Evolutionary conservation across 2,113 vertebrate genomes (phyloP).

Genomic region (Epinephelus fuscoguttatus): DNA sequence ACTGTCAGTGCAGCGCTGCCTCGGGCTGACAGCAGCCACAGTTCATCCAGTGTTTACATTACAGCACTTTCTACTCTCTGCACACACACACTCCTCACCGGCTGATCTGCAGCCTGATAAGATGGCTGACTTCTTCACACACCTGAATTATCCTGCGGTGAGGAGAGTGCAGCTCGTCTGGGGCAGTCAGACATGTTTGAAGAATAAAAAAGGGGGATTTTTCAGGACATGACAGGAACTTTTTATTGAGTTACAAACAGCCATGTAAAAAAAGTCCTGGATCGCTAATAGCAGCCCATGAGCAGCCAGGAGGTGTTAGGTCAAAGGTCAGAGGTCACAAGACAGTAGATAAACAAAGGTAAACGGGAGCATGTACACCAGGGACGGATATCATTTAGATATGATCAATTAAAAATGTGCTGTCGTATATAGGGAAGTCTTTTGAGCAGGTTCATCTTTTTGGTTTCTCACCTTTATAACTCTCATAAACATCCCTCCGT

Average conservation of each 20-base stretch:
- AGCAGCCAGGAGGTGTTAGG: neutral
- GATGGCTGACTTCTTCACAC: conserved; percentile 24
- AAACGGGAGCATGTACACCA: neutral
- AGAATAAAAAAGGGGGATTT: conserved; percentile 1
- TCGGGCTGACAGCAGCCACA: conserved; percentile 43
- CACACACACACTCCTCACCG: conserved; percentile 29
- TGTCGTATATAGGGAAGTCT: neutral
- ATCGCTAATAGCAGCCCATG: neutral
- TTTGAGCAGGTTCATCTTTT: neutral
- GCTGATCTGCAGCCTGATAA: conserved; percentile 53
- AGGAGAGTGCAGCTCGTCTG: neutral
- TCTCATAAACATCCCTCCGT: neutral
- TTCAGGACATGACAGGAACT: neutral
- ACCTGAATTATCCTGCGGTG: conserved; percentile 3
- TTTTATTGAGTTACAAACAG: neutral
- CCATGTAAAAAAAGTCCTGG: neutral
- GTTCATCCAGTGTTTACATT: no score
- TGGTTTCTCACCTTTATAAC: neutral
- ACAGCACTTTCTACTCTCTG: no score
- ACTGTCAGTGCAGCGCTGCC: conserved; percentile 53
- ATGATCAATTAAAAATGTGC: neutral
- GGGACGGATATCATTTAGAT: neutral
- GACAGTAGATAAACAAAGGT: neutral
- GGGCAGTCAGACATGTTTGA: neutral
- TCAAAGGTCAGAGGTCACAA: conserved; percentile 31